A percentile compares a stretch with the other conserved stretches of the same genome.
These are phyloP conservation scores for Sipha maydis DNA, from an alignment of 2,888 invertebrate species.

Conservation along the genomic window DNA sequence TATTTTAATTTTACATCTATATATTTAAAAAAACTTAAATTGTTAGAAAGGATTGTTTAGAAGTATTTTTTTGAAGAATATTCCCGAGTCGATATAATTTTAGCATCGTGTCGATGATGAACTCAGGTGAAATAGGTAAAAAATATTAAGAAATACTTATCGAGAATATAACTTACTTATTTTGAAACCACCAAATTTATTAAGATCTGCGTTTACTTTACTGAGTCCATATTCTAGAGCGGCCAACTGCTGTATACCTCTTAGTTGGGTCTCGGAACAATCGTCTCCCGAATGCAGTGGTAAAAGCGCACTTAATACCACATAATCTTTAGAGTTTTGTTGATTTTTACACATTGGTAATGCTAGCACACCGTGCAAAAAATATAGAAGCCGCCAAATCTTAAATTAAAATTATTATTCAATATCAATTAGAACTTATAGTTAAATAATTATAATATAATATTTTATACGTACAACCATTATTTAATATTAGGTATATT, in stretches of 20 bases:
- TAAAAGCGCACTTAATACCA: conserved; percentile 63
- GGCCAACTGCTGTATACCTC: conserved; percentile 65
- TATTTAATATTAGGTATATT: background rate
- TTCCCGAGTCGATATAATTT: too few relatives aligned
- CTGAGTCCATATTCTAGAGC: conserved; percentile 64
- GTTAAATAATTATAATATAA: background rate
- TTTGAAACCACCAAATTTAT: conserved; percentile 65
- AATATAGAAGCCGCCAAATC: conserved; percentile 33
- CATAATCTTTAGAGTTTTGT: conserved; percentile 49
- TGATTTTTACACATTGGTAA: conserved; percentile 32
- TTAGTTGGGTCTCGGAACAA: conserved; percentile 63
- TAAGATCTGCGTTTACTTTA: conserved; percentile 63
- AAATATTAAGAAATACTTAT: too few relatives aligned
- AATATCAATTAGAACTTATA: background rate
- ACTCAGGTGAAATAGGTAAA: too few relatives aligned
- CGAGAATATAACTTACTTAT: conserved; percentile 66
- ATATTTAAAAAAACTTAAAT: too few relatives aligned
- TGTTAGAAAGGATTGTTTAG: too few relatives aligned
- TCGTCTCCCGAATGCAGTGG: conserved; percentile 63
- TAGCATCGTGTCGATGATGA: too few relatives aligned
- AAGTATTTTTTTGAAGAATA: too few relatives aligned
- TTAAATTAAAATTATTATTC: background rate
- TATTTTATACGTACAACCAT: conserved; percentile 30
- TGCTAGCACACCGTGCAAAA: background rate
- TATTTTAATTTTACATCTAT: too few relatives aligned